Evolutionary conservation across 2,888 invertebrate species (phyloP), one percentile per base, ranked within the genome.

Genomic region (Caenorhabditis plicata): DNA sequence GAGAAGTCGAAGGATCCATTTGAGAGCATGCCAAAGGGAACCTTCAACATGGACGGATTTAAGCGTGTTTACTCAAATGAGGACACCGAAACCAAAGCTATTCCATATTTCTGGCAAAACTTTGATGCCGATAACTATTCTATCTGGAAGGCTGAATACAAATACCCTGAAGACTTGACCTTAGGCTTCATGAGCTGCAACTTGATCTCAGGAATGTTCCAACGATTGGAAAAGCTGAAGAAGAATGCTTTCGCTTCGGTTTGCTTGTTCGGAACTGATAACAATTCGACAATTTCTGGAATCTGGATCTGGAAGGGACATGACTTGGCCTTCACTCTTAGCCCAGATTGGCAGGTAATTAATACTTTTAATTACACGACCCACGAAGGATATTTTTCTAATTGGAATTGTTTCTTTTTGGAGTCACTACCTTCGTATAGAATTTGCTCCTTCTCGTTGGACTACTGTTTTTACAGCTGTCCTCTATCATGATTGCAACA

Each of bases 281-380:
- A 91, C 83, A 86, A 93, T 85, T 92, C 89, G 82, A 87, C 88
- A 79, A 96, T 98, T 83, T 91, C 92, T 36, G 98, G 95, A 62
- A 85, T 98, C 80, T 99, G 96, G 96, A 88, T 95, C 73, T 99
- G 96, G 96, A 88, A 90, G 82, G 96, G 96, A 17, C 91, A 91
- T 46, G 89, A 91, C 20, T 87, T 98, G 51, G 95, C 89, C 73
- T 98, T 98, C 81, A 81, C 85, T 68, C 88, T 89, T 69, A 77
- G 73, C 68, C 57, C 68, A 42, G 79, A 79, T 66, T 79, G 79
- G 79, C 72, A 73, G 70, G 72, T 72, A 20, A 25, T 57, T 70
- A 25, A 11, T 46, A 42, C n/a, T 11, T n/a, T 9, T 35, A 42
- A 33, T 13, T 2, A 31, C 11, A 33, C 1, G 0, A 25, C n/a